phyloP scores from a whole-genome alignment of 2,797 vertebrate species.

The Pangasius sanitwongsei region DNA sequence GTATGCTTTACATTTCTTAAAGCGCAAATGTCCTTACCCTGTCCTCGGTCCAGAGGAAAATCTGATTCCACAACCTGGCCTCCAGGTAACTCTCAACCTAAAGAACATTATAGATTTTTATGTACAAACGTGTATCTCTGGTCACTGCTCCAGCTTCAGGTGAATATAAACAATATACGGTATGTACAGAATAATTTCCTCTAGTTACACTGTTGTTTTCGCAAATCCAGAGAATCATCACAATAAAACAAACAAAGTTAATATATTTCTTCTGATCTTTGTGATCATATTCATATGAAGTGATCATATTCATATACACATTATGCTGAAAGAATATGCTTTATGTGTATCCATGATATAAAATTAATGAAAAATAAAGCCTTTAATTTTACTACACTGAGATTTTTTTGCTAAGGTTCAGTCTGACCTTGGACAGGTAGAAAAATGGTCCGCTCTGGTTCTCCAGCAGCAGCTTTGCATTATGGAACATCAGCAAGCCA shows the following conservation, averaged over 20 bases:
- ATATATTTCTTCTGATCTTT: neutral
- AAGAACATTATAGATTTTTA: neutral
- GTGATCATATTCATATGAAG: neutral
- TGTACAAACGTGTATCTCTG: no score
- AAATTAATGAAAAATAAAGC: neutral
- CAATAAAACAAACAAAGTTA: neutral
- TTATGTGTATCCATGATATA: neutral
- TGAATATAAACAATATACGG: neutral
- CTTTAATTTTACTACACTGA: neutral
- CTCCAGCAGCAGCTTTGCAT: slow-evolving; percentile 71
- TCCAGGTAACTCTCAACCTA: slow-evolving; percentile 81
- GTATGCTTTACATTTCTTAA: neutral
- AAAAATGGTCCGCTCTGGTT: slow-evolving; percentile 78
- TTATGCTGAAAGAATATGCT: neutral
- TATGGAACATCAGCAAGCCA: slow-evolving; percentile 80
- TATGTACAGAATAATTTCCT: neutral
- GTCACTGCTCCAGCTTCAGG: no score
- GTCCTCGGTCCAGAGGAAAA: slow-evolving; percentile 81
- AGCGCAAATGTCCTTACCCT: slow-evolving; percentile 66
- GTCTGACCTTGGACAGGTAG: slow-evolving; percentile 79
- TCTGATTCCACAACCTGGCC: slow-evolving; percentile 81
- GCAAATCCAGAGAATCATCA: neutral
- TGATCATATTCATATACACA: neutral
- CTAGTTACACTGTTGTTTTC: neutral
- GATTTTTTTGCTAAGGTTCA: neutral